Percentiles rank a stretch among this genome's conserved stretches.
Conservation (phyloP, 2,888 invertebrate species). For the Crossocerus cetratus region DNA sequence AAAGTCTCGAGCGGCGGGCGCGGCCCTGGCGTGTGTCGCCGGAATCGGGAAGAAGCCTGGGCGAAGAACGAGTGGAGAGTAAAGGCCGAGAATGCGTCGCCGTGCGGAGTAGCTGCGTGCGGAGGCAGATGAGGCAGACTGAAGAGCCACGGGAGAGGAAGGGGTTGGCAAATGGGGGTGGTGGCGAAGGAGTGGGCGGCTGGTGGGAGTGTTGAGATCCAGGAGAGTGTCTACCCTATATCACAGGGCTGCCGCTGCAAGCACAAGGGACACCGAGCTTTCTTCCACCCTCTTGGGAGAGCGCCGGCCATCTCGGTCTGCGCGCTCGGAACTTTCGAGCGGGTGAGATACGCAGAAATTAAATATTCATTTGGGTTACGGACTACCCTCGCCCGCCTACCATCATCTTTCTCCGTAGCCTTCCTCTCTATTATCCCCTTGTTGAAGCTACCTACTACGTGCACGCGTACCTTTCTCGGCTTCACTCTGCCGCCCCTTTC, state of each 20-base stretch:
- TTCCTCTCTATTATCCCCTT: neutral
- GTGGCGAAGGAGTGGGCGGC: neutral
- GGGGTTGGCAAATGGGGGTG: neutral
- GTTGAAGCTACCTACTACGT: neutral
- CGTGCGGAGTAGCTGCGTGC: neutral
- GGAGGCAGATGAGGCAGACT: neutral
- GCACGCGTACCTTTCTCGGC: neutral
- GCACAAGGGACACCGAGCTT: constrained; percentile 47
- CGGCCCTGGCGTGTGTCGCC: no score
- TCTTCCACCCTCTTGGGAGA: constrained; percentile 49
- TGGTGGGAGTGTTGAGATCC: constrained; percentile 23
- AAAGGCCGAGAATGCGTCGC: neutral
- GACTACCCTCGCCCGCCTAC: constrained; percentile 33
- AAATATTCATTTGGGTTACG: constrained; percentile 70
- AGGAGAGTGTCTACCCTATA: constrained; percentile 41
- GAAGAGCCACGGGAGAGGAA: neutral
- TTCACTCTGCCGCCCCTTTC: neutral
- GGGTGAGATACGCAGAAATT: constrained; percentile 69
- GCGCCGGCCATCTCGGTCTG: constrained; percentile 25
- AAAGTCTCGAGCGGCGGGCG: no score
- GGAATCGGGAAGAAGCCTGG: no score
- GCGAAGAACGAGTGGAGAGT: no score
- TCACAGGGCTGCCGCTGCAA: constrained; percentile 29
- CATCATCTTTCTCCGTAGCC: constrained; percentile 10
- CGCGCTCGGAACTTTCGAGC: constrained; percentile 50